A percentile compares a stretch with the other conserved stretches of the same genome.
phyloP scores from a whole-genome alignment of 2,797 vertebrate genomes.

The Enteromius argenteus region DNA sequence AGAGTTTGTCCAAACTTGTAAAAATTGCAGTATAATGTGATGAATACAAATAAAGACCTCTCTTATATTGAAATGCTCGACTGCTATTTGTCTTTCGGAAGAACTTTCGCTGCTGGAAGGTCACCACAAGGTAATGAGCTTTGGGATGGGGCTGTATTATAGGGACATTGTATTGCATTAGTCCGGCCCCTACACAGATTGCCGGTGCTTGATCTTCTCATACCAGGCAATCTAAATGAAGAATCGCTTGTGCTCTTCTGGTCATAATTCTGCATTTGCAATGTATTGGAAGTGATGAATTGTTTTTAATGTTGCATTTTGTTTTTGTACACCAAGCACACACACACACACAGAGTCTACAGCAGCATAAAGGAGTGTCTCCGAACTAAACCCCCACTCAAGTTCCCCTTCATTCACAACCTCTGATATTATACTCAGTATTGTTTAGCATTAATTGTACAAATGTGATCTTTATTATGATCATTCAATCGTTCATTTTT shows the following conservation, averaged over 20 bases:
- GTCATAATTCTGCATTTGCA: slow-evolving; percentile 62
- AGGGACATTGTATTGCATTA: slow-evolving; percentile 59
- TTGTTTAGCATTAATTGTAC: not conserved
- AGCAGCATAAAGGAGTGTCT: not conserved
- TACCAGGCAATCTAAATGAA: slow-evolving; percentile 70
- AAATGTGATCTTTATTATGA: not conserved
- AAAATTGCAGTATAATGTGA: slow-evolving; percentile 37
- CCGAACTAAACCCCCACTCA: not conserved
- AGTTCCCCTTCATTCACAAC: not conserved
- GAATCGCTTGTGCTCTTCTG: slow-evolving; percentile 59
- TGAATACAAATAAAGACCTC: slow-evolving; percentile 50
- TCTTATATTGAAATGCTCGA: slow-evolving; percentile 54
- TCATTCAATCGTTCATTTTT: not conserved
- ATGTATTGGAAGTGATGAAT: slow-evolving; percentile 63
- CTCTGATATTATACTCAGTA: not conserved
- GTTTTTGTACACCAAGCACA: slow-evolving; percentile 49
- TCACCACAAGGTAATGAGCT: slow-evolving; percentile 70
- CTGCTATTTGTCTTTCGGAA: slow-evolving; percentile 64
- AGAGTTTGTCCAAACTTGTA: slow-evolving; percentile 35
- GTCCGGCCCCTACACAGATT: slow-evolving; percentile 62
- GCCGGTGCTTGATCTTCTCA: slow-evolving; percentile 61
- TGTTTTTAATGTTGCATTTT: slow-evolving; percentile 53
- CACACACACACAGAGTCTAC: not conserved
- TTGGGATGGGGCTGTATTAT: slow-evolving; percentile 59
- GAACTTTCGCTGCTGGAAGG: slow-evolving; percentile 68